Percentiles rank a stretch among this genome's conserved stretches.
Evolutionary conservation across 2,797 vertebrate genomes (phyloP).

Genomic region (Ctenosaura bakeri): DNA sequence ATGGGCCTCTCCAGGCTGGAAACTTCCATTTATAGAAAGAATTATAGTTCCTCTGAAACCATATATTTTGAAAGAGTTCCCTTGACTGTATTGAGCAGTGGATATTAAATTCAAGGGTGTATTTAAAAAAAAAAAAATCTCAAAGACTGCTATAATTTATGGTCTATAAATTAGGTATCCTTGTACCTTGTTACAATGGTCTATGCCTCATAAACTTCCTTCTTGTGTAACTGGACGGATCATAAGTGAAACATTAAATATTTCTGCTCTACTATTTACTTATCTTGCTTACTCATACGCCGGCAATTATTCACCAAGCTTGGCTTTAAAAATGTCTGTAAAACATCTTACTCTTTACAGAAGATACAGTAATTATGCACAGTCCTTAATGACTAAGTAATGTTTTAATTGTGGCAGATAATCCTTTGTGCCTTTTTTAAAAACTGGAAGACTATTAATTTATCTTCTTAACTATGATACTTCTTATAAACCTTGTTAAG

Average conservation of each 20-base stretch:
- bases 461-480: neutral
- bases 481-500: slow-evolving; percentile 14
- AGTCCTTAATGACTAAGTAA: neutral
- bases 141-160: neutral
- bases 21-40: slow-evolving; percentile 10
- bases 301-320: slow-evolving; percentile 14
- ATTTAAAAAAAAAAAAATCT: neutral
- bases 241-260: neutral
- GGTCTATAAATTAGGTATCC: neutral
- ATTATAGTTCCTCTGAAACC: neutral
- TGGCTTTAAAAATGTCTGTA: neutral
- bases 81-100: neutral
- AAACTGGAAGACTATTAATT: neutral
- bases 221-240: neutral
- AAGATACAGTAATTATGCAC: neutral
- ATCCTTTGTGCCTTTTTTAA: neutral
- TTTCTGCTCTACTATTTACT: slow-evolving; percentile 1
- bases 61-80: neutral
- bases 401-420: neutral
- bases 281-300: slow-evolving; percentile 7
- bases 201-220: neutral
- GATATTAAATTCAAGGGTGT: neutral
- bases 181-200: neutral
- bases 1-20: neutral
- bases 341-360: slow-evolving; percentile 13